Base-by-base conservation (phyloP, 2,797 vertebrate species). In the Sebastes taczanowskii region DNA sequence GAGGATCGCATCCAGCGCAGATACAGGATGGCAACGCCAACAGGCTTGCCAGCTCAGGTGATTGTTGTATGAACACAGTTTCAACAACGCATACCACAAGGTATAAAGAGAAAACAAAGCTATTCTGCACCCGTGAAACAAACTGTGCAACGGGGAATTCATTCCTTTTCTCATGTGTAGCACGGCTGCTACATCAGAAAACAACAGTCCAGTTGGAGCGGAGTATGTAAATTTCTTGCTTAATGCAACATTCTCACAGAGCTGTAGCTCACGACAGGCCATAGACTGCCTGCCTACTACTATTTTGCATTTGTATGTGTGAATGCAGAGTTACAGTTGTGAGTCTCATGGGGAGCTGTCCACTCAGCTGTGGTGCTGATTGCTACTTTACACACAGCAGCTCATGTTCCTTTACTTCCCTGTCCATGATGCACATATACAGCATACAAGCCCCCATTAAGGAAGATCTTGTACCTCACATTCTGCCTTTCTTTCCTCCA, bases 331-430 rank as follows among this genome's bases (percentile, higher is more conserved):
- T 27, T 62, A 35, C 16, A 52, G 64, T 4, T 8, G 35, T 49
- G 46, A 59, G 49, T 53, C 76, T 76, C 46, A 35, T 59, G 34
- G 2, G 20, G 68, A 80, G 72, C 77, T 70, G 62, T 84, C 74
- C 72, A 38, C 67, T 35, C 62, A 30, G 11, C 56, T 56, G 20
- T 32, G 46, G 67, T 71, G 71, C 71, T 71, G 67, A 83, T 60
- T 56, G 9, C 34, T 22, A 34, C 35, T 55, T 66, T 27, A 42
- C 46, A 74, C 13, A 42, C 23, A 27, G 25, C 25, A 5, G 38
- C 32, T 55, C 61, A 23, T 71, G 56, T 79, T 52, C 46, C 46
- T 52, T 52, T 52, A 52, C 46, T 52, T 52, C 3, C 46, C 7
- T 52, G 46, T 52, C 46, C 18, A n/a, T 52, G 18, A 52, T 52